Percentiles rank a stretch among this genome's conserved stretches.
phyloP scores from a whole-genome alignment of 2,113 vertebrate species.

The Erythrocebus patas region DNA sequence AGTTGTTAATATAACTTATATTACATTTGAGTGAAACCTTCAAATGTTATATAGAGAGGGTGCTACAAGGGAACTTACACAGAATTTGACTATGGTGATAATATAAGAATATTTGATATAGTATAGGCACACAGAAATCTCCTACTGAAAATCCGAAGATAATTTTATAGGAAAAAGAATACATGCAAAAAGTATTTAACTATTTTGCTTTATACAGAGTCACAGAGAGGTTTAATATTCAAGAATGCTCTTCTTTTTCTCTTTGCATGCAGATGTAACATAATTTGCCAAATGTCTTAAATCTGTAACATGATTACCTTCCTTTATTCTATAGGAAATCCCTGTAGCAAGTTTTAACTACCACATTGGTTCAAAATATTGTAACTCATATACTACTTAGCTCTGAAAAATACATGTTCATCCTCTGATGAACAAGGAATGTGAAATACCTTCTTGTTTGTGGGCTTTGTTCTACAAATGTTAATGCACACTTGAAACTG shows the following conservation, averaged over 20 bases:
- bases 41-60: not conserved
- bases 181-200: not conserved
- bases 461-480: not conserved
- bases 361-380: not conserved
- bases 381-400: not conserved
- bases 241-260: not conserved
- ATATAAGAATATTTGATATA: not conserved
- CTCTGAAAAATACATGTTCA: not conserved
- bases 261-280: not conserved
- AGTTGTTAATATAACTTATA: not conserved
- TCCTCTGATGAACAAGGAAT: not conserved
- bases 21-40: not conserved
- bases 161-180: not conserved
- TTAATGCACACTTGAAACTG: not conserved
- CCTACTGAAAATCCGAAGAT: not conserved
- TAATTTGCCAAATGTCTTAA: not conserved
- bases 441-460: not conserved
- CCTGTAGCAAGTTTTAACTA: not conserved
- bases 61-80: not conserved
- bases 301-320: not conserved
- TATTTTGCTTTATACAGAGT: not conserved
- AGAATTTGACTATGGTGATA: not conserved
- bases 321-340: not conserved
- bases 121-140: not conserved
- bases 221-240: not conserved